phyloP scores from a whole-genome alignment of 2,888 invertebrate species.

The Stenodema calcarata region DNA sequence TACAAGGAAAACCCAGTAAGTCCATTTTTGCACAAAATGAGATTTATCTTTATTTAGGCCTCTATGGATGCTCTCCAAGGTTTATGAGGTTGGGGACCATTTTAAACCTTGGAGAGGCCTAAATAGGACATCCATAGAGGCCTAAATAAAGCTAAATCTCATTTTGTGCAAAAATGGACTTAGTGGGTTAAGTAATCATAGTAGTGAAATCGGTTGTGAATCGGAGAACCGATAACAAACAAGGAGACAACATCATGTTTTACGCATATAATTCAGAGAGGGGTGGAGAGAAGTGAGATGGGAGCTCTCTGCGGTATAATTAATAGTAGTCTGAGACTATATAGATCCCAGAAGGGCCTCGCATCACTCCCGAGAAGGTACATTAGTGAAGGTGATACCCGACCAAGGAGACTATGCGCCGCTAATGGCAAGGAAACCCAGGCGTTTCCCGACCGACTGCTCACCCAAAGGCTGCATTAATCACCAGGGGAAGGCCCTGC shows the following conservation, averaged over 20 bases:
- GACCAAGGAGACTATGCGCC: neutral
- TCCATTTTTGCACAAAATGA: too few relatives aligned
- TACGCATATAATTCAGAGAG: neutral
- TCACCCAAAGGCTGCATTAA: conserved; percentile 21
- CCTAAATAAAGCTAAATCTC: too few relatives aligned
- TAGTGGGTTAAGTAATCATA: too few relatives aligned
- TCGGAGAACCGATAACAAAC: neutral
- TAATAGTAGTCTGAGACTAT: conserved; percentile 27
- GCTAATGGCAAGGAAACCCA: conserved; percentile 24
- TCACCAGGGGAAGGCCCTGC: neutral
- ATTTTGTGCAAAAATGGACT: too few relatives aligned
- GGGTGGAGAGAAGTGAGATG: neutral
- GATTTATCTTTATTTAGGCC: too few relatives aligned
- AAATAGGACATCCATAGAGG: too few relatives aligned
- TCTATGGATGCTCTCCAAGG: too few relatives aligned
- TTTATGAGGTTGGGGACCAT: too few relatives aligned
- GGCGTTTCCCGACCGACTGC: conserved; percentile 25
- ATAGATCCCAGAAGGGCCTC: conserved; percentile 40
- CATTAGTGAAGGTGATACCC: conserved; percentile 33
- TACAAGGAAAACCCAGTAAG: too few relatives aligned
- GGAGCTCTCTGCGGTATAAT: conserved; percentile 25
- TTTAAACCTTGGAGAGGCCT: too few relatives aligned
- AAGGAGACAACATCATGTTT: neutral
- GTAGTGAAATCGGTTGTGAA: too few relatives aligned
- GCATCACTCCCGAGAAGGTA: conserved; percentile 26